These are phyloP conservation scores for Ochotona curzoniae DNA, from an alignment of 2,113 vertebrate genomes.

Conservation along the genomic window DNA sequence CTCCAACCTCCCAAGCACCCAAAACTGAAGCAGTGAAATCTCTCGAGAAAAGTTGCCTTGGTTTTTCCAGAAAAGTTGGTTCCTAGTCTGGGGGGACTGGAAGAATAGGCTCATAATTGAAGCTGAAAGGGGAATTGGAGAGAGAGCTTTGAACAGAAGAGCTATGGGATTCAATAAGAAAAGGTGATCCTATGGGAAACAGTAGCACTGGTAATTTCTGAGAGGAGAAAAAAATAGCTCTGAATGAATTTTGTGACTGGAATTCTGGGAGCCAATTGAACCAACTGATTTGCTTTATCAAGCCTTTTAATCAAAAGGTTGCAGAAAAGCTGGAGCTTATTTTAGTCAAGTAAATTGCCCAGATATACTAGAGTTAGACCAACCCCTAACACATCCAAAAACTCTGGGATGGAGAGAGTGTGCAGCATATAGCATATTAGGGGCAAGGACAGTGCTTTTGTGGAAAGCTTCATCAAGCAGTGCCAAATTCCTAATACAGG, in stretches of 20 bases:
- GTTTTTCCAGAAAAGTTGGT: not conserved
- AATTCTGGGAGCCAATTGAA: not conserved
- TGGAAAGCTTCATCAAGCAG: not conserved
- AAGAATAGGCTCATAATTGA: slow-evolving; percentile 4
- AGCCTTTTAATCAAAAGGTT: not conserved
- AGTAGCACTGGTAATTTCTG: slow-evolving; percentile 11
- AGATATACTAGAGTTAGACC: not conserved
- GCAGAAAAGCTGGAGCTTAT: not conserved
- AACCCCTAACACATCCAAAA: not conserved
- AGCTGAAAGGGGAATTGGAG: not conserved
- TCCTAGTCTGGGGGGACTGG: not conserved
- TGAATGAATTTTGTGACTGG: not conserved
- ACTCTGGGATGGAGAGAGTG: not conserved
- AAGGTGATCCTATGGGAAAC: not conserved
- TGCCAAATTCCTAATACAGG: not conserved
- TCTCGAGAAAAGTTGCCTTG: not conserved
- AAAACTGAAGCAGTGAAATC: not conserved
- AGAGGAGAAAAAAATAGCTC: not conserved
- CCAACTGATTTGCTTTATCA: not conserved
- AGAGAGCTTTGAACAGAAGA: slow-evolving; percentile 14
- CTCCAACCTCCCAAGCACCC: not conserved
- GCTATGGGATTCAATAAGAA: slow-evolving; percentile 2
- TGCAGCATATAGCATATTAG: not conserved
- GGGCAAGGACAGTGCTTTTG: not conserved
- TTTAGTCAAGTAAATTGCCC: not conserved